Percentiles rank a stretch among this genome's conserved stretches.
phyloP scores from a whole-genome alignment of 1,140 invertebrate species.

The Drosophila cardini region DNA sequence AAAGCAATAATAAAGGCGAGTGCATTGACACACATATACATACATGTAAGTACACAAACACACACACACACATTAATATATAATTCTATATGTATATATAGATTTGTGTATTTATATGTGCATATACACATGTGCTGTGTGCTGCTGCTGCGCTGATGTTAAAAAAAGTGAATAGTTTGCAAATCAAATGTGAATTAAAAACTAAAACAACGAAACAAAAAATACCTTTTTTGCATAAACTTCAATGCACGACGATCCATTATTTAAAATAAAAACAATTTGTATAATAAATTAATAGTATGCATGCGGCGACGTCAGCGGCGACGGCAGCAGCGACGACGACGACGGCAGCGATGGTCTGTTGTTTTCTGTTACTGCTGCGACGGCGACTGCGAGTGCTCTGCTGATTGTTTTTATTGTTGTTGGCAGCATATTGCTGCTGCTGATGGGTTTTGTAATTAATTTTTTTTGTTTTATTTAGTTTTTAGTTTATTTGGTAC shows the following conservation, averaged over 20 bases:
- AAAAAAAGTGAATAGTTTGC: constrained; percentile 2
- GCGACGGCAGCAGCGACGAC: constrained; percentile 46
- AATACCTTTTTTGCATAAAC: constrained; percentile 85
- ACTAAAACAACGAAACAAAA: constrained; percentile 54
- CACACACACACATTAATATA: constrained; percentile 10
- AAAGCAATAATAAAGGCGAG: constrained; percentile 52
- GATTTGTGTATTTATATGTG: background rate
- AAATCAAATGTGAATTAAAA: constrained; percentile 47
- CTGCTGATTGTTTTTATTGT: constrained; percentile 62
- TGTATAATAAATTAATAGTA: constrained; percentile 82
- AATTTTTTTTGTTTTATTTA: constrained; percentile 28
- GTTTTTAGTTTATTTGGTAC: constrained; percentile 44
- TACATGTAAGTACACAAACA: background rate
- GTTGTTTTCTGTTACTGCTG: constrained; percentile 37
- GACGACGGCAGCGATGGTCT: constrained; percentile 45
- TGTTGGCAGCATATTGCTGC: constrained; percentile 65
- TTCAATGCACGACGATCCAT: constrained; percentile 85
- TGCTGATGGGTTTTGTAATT: constrained; percentile 44
- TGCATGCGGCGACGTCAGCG: constrained; percentile 72
- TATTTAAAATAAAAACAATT: constrained; percentile 84
- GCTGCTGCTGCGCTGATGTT: background rate
- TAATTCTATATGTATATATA: constrained; percentile 8
- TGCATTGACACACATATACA: constrained; percentile 54
- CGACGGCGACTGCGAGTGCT: constrained; percentile 34
- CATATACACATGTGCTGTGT: background rate